Conservation (phyloP, 1,140 invertebrate genomes). For the Pseudomyrmex dendroicus region DNA sequence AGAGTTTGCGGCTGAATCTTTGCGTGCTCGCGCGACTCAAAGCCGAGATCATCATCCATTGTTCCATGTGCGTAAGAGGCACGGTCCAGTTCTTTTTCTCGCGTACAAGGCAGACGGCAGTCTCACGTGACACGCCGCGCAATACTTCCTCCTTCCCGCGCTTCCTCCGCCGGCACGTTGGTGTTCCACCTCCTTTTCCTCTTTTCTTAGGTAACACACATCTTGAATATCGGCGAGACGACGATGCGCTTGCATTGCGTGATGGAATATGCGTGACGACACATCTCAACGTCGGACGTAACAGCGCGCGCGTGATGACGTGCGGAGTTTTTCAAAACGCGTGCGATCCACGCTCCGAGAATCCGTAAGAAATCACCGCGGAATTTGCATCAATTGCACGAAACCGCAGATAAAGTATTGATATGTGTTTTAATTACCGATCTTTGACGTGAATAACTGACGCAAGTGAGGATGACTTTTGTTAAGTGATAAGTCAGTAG, state of each 20-base stretch:
- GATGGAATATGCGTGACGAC: background rate
- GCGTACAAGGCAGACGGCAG: slow-evolving; percentile 71
- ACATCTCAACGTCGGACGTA: slow-evolving; percentile 3
- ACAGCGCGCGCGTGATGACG: background rate
- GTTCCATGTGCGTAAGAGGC: slow-evolving; percentile 60
- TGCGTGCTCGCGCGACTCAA: slow-evolving; percentile 24
- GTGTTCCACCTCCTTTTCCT: slow-evolving; percentile 31
- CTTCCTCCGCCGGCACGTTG: slow-evolving; percentile 19
- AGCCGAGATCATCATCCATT: slow-evolving; percentile 55
- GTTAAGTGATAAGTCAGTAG: background rate
- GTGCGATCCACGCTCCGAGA: background rate
- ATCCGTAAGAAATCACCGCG: background rate
- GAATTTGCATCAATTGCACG: slow-evolving; percentile 23
- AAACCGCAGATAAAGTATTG: background rate
- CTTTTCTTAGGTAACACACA: slow-evolving; percentile 16
- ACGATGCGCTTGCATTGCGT: slow-evolving; percentile 21
- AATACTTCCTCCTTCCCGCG: slow-evolving; percentile 67
- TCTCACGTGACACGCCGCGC: slow-evolving; percentile 71
- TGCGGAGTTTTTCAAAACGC: slow-evolving; percentile 5
- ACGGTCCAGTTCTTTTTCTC: slow-evolving; percentile 71
- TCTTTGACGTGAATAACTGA: background rate
- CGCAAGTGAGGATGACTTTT: background rate
- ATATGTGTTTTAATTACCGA: background rate
- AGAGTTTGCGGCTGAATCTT: background rate
- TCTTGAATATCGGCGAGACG: slow-evolving; percentile 23